Percentiles rank a stretch among this genome's conserved stretches.
Evolutionary conservation across 2,797 vertebrate species (phyloP).

Genomic region (Parambassis ranga): DNA sequence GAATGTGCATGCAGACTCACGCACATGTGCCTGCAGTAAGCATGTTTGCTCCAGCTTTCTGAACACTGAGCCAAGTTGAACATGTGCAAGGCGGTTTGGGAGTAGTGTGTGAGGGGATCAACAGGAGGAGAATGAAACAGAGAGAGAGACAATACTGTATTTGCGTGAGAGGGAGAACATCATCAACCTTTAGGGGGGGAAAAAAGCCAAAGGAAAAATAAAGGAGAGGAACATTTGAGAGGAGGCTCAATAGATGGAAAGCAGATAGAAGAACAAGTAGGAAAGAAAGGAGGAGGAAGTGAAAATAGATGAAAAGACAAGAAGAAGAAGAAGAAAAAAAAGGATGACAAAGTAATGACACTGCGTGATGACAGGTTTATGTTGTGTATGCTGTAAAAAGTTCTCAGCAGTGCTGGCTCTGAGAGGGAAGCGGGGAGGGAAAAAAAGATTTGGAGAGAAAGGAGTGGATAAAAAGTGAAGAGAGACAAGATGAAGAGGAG

Average conservation of each 20-base stretch:
- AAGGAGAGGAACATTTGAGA: background rate
- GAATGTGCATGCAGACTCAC: background rate
- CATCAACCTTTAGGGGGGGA: constrained; percentile 19
- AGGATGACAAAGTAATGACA: constrained; percentile 63
- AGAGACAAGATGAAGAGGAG: background rate
- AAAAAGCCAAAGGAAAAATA: constrained; percentile 9
- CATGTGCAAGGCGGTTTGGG: constrained; percentile 37
- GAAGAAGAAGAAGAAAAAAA: background rate
- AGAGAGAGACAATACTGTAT: constrained; percentile 8
- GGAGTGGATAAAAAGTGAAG: no score
- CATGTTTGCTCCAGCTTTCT: constrained; percentile 20
- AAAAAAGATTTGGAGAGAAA: background rate
- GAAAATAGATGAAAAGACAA: constrained; percentile 33
- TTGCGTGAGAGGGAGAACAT: constrained; percentile 9
- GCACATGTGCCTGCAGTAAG: background rate
- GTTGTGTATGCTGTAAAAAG: constrained; percentile 55
- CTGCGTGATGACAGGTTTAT: constrained; percentile 63
- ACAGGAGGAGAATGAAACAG: background rate
- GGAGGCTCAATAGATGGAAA: constrained; percentile 5
- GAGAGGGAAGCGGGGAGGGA: background rate
- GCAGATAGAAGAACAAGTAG: background rate
- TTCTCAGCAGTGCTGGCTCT: constrained; percentile 20
- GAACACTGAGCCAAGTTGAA: constrained; percentile 27
- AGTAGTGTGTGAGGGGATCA: constrained; percentile 8
- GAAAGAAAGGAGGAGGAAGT: background rate